Conservation (phyloP, 2,797 vertebrate genomes). For the Vireo griseus region DNA sequence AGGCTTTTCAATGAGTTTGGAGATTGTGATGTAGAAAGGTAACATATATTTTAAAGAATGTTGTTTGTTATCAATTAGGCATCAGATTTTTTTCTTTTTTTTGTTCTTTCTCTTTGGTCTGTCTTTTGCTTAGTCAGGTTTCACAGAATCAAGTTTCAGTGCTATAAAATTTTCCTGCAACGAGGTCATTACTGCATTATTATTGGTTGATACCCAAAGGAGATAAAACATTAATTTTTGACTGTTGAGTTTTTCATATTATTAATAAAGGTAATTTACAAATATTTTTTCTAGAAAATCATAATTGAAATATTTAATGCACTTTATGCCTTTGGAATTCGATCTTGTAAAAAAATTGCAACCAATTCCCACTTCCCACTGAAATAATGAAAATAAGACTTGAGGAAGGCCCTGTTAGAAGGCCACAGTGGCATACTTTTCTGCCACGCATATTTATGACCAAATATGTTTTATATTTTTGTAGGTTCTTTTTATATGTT, state of each 20-base stretch:
- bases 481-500: neutral
- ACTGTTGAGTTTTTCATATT: neutral
- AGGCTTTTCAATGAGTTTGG: neutral
- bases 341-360: neutral
- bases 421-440: neutral
- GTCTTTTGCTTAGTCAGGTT: neutral
- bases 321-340: neutral
- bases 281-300: neutral
- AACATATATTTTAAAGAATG: neutral
- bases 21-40: neutral
- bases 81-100: neutral
- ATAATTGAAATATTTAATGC: neutral
- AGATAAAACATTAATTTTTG: neutral
- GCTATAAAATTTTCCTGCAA: neutral
- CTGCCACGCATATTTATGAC: neutral
- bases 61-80: neutral
- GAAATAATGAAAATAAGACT: neutral
- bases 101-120: neutral
- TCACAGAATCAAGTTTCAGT: neutral
- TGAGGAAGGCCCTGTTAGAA: neutral
- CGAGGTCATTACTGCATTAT: neutral
- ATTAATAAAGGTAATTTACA: neutral
- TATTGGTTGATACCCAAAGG: neutral
- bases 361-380: neutral
- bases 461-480: neutral